Base-by-base conservation (phyloP, 2,113 vertebrate species). In the Macroglossus sobrinus region DNA sequence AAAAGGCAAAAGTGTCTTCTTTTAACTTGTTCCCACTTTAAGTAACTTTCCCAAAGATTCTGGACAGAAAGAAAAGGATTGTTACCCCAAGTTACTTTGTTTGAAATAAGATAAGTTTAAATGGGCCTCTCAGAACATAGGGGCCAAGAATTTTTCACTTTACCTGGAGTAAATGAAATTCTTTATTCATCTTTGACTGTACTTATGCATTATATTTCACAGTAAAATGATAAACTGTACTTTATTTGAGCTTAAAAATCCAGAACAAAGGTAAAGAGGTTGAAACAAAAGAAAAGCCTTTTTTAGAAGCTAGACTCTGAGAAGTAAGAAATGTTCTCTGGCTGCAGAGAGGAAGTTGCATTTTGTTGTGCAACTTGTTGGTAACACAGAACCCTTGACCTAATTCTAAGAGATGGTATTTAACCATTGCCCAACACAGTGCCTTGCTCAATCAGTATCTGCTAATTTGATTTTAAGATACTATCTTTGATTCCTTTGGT, bases 361-460 rank as follows among this genome's bases (percentile, higher is more conserved):
- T 38, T 86, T 68, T 81, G 15, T 97, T 97, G 86, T 69, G 69
- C 43, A 93, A 96, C 30, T 76, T 59, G 19, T 24, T 85, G 72
- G 4, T 64, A 59, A 12, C 33, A 7, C 0, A 22, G 35, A 88
- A 74, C 21, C 10, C 15, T 59, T 86, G 71, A 40, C 76, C 75
- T 90, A 90, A 74, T 92, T 89, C 30, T 84, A 85, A 76, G 26
- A 90, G 14, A 72, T 57, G 53, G 43, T 81, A 3, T 19, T 84
- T 68, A 90, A 13, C 21, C 24, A 63, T 61, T 81, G 84, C 80
- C 64, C 61, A 66, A 64, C 59, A 78, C 5, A 8, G 35, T 47
- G 21, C 35, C 72, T 91, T 84, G 28, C 61, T 96, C 89, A 94
- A 91, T 38, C 71, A 38, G 43, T 28, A 35, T 61, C 19, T 86